These are phyloP conservation scores for Chamaea fasciata DNA, from an alignment of 2,113 vertebrate genomes.

Conservation along the genomic window DNA sequence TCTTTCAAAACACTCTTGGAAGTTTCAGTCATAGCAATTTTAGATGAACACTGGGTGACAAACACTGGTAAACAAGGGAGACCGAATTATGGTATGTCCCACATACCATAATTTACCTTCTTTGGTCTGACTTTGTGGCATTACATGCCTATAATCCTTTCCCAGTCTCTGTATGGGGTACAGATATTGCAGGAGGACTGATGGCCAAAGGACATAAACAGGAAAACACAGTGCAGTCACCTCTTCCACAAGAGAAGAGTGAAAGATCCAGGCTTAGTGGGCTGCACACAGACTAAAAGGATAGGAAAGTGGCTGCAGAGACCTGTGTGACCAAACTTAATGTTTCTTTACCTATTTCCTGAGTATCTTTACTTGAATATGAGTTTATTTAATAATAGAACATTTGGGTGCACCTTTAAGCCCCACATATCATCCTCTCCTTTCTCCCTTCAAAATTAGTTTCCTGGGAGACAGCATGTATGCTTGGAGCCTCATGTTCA, in stretches of 20 bases:
- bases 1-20: not conserved
- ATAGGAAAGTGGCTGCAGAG: not conserved
- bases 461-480: not conserved
- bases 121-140: not conserved
- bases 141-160: not conserved
- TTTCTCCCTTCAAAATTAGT: not conserved
- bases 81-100: no score
- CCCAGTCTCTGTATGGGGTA: not conserved
- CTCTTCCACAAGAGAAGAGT: not conserved
- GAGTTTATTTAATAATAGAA: not conserved
- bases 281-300: not conserved
- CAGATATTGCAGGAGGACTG: not conserved
- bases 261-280: not conserved
- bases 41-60: not conserved
- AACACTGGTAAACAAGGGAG: not conserved
- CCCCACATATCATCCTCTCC: not conserved
- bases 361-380: not conserved
- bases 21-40: not conserved
- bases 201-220: not conserved
- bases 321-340: not conserved
- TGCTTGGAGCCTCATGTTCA: not conserved
- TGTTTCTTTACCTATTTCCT: not conserved
- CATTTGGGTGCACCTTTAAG: not conserved
- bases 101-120: not conserved
- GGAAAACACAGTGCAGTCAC: not conserved